phyloP scores from a whole-genome alignment of 2,888 invertebrate species.

The Acrobeloides nanus region DNA sequence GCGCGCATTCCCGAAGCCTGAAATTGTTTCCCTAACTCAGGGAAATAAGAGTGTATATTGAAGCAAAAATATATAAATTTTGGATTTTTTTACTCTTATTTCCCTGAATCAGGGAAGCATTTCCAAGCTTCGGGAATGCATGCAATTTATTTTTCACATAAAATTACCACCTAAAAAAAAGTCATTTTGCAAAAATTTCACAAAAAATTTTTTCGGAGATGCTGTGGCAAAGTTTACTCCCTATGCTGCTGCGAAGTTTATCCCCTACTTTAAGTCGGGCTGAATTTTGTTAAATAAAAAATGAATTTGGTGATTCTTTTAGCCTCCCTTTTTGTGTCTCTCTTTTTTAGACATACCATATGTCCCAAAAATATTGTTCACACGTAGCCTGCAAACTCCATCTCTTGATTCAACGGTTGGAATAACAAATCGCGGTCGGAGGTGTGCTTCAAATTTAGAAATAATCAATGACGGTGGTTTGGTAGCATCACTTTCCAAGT shows the following conservation, averaged over 20 bases:
- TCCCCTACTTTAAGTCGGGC: too few relatives aligned
- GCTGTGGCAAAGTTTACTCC: too few relatives aligned
- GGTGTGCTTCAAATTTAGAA: constrained; percentile 31
- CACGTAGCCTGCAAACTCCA: constrained; percentile 30
- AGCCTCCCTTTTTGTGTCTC: background rate
- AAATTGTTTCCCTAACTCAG: too few relatives aligned
- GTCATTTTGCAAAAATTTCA: constrained; percentile 1
- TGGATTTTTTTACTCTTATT: too few relatives aligned
- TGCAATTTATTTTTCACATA: too few relatives aligned
- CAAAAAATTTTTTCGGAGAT: too few relatives aligned
- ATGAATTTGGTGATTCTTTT: background rate
- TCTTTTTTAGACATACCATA: constrained; percentile 15
- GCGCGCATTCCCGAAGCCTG: too few relatives aligned
- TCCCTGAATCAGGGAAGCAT: too few relatives aligned
- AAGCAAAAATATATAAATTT: too few relatives aligned
- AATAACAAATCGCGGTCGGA: constrained; percentile 25
- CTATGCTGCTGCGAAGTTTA: background rate
- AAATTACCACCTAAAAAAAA: too few relatives aligned
- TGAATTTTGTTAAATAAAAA: background rate
- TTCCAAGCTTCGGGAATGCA: too few relatives aligned
- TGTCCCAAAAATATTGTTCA: constrained; percentile 34
- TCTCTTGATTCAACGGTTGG: constrained; percentile 27
- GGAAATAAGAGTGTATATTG: constrained; percentile 7
- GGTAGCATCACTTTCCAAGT: constrained; percentile 33
- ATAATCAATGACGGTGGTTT: constrained; percentile 20